Conservation (phyloP, 2,797 vertebrate species). For the Heteromormyrus szaboi region DNA sequence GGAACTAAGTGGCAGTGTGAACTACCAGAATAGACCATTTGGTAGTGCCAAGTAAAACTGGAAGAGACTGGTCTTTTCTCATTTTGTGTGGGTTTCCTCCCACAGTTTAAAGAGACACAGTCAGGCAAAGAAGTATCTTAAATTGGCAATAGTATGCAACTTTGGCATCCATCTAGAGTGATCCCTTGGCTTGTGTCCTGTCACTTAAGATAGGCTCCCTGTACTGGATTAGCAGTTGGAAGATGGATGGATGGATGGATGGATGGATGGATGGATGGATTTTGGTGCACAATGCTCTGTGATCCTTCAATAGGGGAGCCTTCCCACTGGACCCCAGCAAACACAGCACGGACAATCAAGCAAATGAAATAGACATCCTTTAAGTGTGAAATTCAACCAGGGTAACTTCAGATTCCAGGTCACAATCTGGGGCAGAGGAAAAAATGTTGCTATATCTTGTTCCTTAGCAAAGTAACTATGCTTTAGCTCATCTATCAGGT, state of each 20-base stretch:
- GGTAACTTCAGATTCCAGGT: background rate
- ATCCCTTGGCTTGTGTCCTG: background rate
- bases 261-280: background rate
- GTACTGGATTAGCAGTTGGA: background rate
- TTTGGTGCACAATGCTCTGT: background rate
- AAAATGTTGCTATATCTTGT: background rate
- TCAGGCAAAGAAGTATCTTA: background rate
- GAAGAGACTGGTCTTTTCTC: background rate
- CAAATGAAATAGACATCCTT: background rate
- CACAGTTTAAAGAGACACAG: background rate
- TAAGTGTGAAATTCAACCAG: background rate
- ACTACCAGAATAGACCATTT: background rate
- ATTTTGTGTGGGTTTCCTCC: background rate
- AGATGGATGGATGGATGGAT: background rate
- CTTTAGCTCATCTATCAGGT: background rate
- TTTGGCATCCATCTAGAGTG: background rate
- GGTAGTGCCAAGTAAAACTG: background rate
- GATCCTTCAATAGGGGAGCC: background rate
- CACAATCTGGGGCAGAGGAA: background rate
- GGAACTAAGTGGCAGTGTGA: background rate
- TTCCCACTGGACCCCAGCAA: background rate
- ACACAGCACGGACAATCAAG: background rate
- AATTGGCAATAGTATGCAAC: background rate
- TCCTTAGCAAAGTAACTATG: background rate
- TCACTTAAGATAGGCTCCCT: background rate